Base-by-base conservation (phyloP, 64 coral and sea anemone species). In the Montipora cactus region DNA sequence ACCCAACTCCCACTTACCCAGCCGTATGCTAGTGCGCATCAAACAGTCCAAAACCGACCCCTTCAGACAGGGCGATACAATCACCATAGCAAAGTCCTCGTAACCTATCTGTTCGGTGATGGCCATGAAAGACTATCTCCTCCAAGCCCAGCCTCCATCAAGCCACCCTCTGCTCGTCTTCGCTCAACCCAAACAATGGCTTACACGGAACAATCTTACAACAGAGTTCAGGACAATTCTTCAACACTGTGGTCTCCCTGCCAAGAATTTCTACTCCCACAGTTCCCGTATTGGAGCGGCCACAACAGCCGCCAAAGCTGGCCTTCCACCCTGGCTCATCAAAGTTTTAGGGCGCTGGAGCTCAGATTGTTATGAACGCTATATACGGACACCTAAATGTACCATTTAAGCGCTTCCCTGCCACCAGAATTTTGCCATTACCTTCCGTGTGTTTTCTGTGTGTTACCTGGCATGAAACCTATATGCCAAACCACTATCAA, bases 231-330 rank as follows among this genome's bases (percentile, higher is more conserved):
- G 92, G 14, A 74, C 75, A 62, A 75, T 94, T 47, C 92, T 89
- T 18, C 47, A 75, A 22, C 37, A 46, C 8, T 61, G 45, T 5
- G 84, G 92, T 16, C 22, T 70, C n/a, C 3, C 74, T 2, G 49
- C 84, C 3, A 75, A 87, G 8, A 8, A 90, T 52, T 95, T 77
- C 21, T 67, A 79, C 4, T 69, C 71, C 4, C 85, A 94, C 7
- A 94, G 85, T 48, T 94, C 82, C 57, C 21, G 92, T 19, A 94
- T 81, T 81, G 92, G 92, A 2, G 92, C 76, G 70, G 92, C 84
- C 1, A 79, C 77, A 80, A 25, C 88, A 4, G 74, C 48, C 45
- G 85, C 92, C 7, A 89, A 72, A 19, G 82, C 44, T 93, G 8
- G 28, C 28, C 28, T 37, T 37, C 75, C n/a, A 5, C 58, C 74